Base-by-base conservation (phyloP, 2,797 vertebrate species). In the Macroramphosus scolopax region DNA sequence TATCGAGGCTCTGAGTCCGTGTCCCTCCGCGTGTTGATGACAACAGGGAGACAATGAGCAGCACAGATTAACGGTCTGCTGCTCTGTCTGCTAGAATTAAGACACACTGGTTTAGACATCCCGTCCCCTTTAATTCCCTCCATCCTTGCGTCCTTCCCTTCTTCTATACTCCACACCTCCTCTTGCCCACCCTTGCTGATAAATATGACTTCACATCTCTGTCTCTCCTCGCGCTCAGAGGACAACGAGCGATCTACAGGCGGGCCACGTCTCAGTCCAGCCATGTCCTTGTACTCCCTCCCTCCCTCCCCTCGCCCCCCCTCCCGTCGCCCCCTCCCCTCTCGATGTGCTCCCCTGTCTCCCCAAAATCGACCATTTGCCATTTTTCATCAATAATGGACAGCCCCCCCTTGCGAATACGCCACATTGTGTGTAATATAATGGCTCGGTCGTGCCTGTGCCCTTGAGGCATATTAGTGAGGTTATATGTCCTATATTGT, bases 341-440 rank as follows among this genome's bases (percentile, higher is more conserved):
- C 42, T 37, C 10, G 15, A 35, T 60, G 72, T 75, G 73, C 56
- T 82, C 59, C 56, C 41, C 50, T 68, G 70, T 79, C 79, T 79
- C 72, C 75, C 71, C 52, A 77, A 87, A 87, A 73, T 33, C 66
- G 47, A 28, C 69, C 78, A 68, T 82, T 86, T 82, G 80, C 79
- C 84, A 84, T 87, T 86, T 87, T 85, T 86, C 83, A 88, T 83
- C 72, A 79, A 87, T 87, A 87, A 88, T 84, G 65, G 81, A 75
- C 81, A 64, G 59, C 55, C 52, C 46, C 32, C 74, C 66, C 51
- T 41, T 42, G 55, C 48, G 81, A 80, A 61, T 68, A 63, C 52
- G 53, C 40, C 65, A 71, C 80, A 79, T 82, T 87, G 77, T 86
- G 72, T 54, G 65, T 50, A 60, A 66, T 76, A 72, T 82, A 84